Evolutionary conservation across 2,113 vertebrate species (phyloP).

Genomic region (Salvator merianae): DNA sequence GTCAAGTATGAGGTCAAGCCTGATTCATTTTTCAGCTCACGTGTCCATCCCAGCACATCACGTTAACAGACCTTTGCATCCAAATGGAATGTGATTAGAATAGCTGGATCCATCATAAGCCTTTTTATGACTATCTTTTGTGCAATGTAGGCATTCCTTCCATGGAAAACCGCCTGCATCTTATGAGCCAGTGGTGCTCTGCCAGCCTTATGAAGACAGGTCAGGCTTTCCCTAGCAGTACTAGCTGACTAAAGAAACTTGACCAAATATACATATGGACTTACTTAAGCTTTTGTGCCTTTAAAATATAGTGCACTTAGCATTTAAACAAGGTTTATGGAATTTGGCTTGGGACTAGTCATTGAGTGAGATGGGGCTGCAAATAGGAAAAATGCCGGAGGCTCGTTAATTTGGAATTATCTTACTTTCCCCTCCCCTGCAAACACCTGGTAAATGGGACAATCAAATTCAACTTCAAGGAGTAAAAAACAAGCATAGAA

Average conservation of each 20-base stretch:
- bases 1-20: neutral
- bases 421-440: neutral
- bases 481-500: neutral
- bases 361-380: neutral
- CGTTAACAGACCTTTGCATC: neutral
- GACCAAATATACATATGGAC: neutral
- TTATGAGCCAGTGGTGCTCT: neutral
- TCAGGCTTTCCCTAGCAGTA: neutral
- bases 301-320: neutral
- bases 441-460: neutral
- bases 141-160: neutral
- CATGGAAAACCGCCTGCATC: neutral
- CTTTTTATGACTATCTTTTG: neutral
- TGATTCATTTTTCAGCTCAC: neutral
- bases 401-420: conserved; percentile 29
- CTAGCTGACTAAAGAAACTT: neutral
- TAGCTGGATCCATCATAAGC: neutral
- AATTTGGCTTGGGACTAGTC: neutral
- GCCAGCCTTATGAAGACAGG: neutral
- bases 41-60: neutral
- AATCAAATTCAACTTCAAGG: neutral
- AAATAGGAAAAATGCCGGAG: conserved; percentile 2
- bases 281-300: conserved; percentile 1
- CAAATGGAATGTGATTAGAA: neutral
- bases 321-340: neutral